phyloP scores from a whole-genome alignment of 2,888 invertebrate genomes.

The Torymus auratus region DNA sequence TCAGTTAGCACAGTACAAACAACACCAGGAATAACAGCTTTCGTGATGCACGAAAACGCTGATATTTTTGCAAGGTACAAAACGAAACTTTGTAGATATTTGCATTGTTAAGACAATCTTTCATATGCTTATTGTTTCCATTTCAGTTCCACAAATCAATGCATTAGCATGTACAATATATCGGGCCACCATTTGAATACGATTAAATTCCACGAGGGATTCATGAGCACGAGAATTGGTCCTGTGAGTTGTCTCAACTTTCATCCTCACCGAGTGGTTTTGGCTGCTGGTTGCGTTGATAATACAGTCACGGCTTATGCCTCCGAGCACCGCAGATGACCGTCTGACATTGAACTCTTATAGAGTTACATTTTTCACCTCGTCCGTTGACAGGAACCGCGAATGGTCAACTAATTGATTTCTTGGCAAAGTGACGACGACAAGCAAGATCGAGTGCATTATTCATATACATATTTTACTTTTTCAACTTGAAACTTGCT shows the following conservation, averaged over 20 bases:
- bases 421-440: background rate
- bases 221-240: conserved; percentile 90
- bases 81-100: background rate
- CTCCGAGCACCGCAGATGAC: conserved; percentile 84
- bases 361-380: conserved; percentile 64
- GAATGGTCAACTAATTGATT: conserved; percentile 14
- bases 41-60: conserved; percentile 88
- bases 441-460: conserved; percentile 10
- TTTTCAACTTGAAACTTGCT: conserved; percentile 31
- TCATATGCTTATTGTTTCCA: background rate
- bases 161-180: conserved; percentile 87
- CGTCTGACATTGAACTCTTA: conserved; percentile 70
- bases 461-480: conserved; percentile 43
- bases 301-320: conserved; percentile 90
- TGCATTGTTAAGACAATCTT: background rate
- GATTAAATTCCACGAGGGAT: conserved; percentile 94
- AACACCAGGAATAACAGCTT: conserved; percentile 87
- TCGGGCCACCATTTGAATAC: conserved; percentile 86
- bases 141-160: conserved; percentile 85
- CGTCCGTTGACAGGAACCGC: conserved; percentile 21
- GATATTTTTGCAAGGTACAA: conserved; percentile 90
- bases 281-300: conserved; percentile 93
- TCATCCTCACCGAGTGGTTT: conserved; percentile 90
- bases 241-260: conserved; percentile 92
- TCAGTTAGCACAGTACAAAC: conserved; percentile 82